Evolutionary conservation across 2,113 vertebrate genomes (phyloP).

Genomic region (Nyctereutes procyonoides): DNA sequence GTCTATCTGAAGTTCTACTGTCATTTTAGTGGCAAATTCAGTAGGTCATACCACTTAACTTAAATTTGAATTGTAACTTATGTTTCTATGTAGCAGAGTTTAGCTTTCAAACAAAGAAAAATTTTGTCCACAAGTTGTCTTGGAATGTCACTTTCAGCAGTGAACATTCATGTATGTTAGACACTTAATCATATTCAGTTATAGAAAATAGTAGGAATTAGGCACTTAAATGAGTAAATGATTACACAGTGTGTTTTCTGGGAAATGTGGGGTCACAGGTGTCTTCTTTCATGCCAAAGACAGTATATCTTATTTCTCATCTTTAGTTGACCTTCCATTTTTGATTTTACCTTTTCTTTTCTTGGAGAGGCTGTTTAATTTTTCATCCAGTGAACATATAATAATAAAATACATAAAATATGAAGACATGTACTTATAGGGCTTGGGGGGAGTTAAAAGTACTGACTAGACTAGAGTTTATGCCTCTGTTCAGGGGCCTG

Average conservation of each 20-base stretch:
- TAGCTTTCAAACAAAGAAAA: neutral
- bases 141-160: neutral
- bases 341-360: neutral
- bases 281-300: neutral
- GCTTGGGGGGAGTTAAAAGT: neutral
- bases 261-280: neutral
- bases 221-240: conserved; percentile 6
- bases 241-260: neutral
- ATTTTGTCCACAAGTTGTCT: neutral
- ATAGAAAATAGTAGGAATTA: neutral
- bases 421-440: neutral
- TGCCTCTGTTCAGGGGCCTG: neutral
- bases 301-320: neutral
- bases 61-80: neutral
- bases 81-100: neutral
- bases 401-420: neutral
- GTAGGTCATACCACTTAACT: neutral
- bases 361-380: neutral
- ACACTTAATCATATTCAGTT: neutral
- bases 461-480: neutral
- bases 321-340: neutral
- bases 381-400: neutral
- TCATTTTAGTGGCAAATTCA: neutral
- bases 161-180: neutral
- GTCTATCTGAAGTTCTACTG: neutral